Percentiles rank a stretch among this genome's conserved stretches.
These are phyloP conservation scores for Pogonognathellus flavescens DNA, from an alignment of 1,140 invertebrate species.

Conservation along the genomic window DNA sequence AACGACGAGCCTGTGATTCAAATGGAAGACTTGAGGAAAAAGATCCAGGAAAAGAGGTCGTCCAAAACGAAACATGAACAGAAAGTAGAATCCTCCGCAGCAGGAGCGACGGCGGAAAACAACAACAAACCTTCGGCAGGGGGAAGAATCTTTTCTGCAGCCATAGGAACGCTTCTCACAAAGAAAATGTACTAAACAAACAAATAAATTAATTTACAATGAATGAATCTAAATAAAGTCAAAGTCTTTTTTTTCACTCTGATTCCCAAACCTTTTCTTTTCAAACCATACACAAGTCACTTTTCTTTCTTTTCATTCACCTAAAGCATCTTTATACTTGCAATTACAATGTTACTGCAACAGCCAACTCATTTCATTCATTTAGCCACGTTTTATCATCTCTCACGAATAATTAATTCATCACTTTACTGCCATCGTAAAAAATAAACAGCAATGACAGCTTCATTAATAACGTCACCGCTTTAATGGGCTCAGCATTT, in stretches of 20 bases:
- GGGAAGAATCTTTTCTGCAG: background rate
- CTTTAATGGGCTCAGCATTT: too few relatives aligned
- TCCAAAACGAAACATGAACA: background rate
- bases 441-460: too few relatives aligned
- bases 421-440: too few relatives aligned
- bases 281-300: too few relatives aligned
- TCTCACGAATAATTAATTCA: too few relatives aligned
- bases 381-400: too few relatives aligned
- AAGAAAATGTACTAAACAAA: conserved; percentile 15
- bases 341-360: too few relatives aligned
- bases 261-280: background rate
- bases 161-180: background rate
- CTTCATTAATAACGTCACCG: too few relatives aligned
- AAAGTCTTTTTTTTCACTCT: conserved; percentile 4
- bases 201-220: background rate
- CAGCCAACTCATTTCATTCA: too few relatives aligned
- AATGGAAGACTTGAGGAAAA: conserved; percentile 14
- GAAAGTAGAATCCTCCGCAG: background rate
- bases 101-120: background rate
- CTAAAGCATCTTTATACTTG: too few relatives aligned
- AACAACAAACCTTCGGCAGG: background rate
- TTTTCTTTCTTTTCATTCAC: background rate
- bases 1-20: background rate
- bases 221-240: background rate
- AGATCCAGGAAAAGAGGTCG: conserved; percentile 22